These are phyloP conservation scores for Turritopsis rubra DNA, from an alignment of 30 jellyfish, hydroid and myxozoan genomes.

Conservation along the genomic window DNA sequence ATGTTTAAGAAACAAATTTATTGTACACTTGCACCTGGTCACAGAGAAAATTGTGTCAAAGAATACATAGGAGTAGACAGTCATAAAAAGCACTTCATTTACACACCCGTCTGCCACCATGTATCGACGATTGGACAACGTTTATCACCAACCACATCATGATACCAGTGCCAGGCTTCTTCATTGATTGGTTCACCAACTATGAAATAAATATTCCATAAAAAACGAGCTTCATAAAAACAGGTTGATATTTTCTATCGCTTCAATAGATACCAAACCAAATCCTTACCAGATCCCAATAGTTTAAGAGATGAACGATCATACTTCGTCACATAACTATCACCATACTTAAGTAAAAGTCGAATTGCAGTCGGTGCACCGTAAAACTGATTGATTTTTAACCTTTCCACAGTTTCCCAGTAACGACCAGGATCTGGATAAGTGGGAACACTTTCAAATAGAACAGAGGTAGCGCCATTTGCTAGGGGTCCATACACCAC, in stretches of 20 bases:
- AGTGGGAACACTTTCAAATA: slow-evolving; percentile 92
- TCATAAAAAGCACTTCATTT: not conserved
- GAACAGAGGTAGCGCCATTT: slow-evolving; percentile 88
- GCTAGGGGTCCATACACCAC: slow-evolving; percentile 97
- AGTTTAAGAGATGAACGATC: slow-evolving; percentile 71
- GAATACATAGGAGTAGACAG: too few species aligned
- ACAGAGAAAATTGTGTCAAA: too few species aligned
- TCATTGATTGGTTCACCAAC: slow-evolving; percentile 99
- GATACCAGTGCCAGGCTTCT: slow-evolving; percentile 99
- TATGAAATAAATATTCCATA: not conserved
- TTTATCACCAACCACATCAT: slow-evolving; percentile 88
- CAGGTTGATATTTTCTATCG: too few species aligned
- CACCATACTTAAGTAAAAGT: slow-evolving; percentile 61
- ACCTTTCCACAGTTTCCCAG: slow-evolving; percentile 96
- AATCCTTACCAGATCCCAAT: slow-evolving; percentile 77
- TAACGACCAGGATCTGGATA: slow-evolving; percentile 97
- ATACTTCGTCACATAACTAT: slow-evolving; percentile 68
- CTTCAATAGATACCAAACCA: not conserved
- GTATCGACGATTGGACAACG: slow-evolving; percentile 93
- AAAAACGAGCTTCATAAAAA: too few species aligned
- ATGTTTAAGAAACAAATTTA: too few species aligned
- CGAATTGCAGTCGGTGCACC: slow-evolving; percentile 99
- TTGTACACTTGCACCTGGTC: too few species aligned
- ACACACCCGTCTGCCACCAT: slow-evolving; percentile 99
- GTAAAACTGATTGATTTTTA: slow-evolving; percentile 76